Evolutionary conservation across 2,113 vertebrate species (phyloP), one percentile per base, ranked within the genome.

Genomic region (Machaerirhynchus nigripectus): DNA sequence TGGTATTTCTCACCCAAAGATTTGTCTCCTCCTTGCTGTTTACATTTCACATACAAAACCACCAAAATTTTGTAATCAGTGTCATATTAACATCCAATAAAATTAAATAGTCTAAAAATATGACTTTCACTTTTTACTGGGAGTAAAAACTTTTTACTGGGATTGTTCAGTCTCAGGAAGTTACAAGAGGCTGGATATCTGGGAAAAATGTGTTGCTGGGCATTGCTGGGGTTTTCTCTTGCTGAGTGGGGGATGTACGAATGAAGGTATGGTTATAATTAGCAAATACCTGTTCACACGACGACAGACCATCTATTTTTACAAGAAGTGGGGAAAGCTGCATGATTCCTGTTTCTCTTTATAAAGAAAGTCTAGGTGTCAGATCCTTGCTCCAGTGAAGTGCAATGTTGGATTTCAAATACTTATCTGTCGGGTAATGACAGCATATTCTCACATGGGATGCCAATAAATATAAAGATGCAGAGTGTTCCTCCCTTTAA

Each of bases 391-490:
- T 92, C 67, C 55, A 40, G 30, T 69, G 68, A 96, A 89, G 56
- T 33, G 52, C n/a, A 71, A 15, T 23, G 53, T 15, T 89, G 42
- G 50, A 75, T 90, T 82, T 69, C 81, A 70, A 94, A 86, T 81
- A 88, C 50, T 95, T 96, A 92, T 97, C 87, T 92, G 33, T 82
- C 84, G 71, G 81, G 31, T 89, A 96, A 87, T 64, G 84, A 82
- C 83, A 95, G 44, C 63, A 53, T 65, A n/a, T 84, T 97, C 68
- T 93, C 90, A 95, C 42, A 47, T 83, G 93, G 74, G 84, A 95
- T 90, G 73, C 79, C 60, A 91, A 95, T 95, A 96, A 96, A 93
- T 86, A 97, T 69, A 85, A 92, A 75, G 39, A 79, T 73, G 84
- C 55, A 71, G 68, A 79, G 76, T 95, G 96, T 78, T 91, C 60